Conservation (phyloP, 2,888 invertebrate species). For the Oscheius sp. region DNA sequence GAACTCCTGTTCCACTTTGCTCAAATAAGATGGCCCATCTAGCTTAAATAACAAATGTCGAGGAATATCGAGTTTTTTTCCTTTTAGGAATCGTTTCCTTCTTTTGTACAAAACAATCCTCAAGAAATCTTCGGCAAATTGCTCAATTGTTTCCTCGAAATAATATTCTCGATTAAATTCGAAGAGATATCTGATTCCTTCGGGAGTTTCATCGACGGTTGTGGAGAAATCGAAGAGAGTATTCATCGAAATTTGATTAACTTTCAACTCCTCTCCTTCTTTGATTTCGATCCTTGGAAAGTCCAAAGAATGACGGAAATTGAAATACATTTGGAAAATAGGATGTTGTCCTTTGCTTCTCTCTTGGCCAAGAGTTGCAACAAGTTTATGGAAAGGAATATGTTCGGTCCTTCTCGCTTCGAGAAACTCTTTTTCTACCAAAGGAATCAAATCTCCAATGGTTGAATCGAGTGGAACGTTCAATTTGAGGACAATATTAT, state of each 20-base stretch:
- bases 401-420: conserved; percentile 30
- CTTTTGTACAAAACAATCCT: conserved; percentile 12
- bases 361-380: conserved; percentile 20
- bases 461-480: background rate
- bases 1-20: conserved; percentile 6
- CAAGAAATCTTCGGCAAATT: conserved; percentile 38
- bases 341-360: conserved; percentile 20
- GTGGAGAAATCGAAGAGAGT: conserved; percentile 60
- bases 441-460: conserved; percentile 20
- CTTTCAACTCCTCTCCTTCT: conserved; percentile 31
- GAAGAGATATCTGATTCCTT: conserved; percentile 44
- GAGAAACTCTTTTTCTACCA: conserved; percentile 32
- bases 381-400: conserved; percentile 43
- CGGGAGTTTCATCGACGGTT: conserved; percentile 60
- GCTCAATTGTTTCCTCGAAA: conserved; percentile 36
- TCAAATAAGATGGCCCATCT: background rate
- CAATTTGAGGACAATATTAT: conserved; percentile 45
- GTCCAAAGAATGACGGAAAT: conserved; percentile 59
- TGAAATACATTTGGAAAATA: conserved; percentile 44
- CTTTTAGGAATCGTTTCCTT: background rate
- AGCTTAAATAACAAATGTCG: background rate
- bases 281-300: conserved; percentile 58
- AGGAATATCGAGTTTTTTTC: background rate
- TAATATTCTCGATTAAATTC: conserved; percentile 54
- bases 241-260: conserved; percentile 59